These are phyloP conservation scores for Papilio aristodemus DNA, from an alignment of 1,140 invertebrate genomes.

Conservation along the genomic window DNA sequence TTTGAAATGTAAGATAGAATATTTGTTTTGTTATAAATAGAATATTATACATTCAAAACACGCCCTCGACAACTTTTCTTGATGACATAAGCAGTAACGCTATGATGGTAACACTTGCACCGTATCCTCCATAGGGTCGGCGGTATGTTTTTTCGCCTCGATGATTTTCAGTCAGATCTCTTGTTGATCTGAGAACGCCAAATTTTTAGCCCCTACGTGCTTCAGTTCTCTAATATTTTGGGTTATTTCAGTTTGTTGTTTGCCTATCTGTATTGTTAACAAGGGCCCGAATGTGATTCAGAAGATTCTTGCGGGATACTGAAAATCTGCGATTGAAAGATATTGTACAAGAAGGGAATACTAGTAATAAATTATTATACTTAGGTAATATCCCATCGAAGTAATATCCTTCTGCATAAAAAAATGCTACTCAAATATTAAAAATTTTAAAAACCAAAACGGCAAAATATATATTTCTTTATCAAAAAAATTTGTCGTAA, in stretches of 20 bases:
- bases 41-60: too few relatives aligned
- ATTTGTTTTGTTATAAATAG: too few relatives aligned
- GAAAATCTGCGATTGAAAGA: too few relatives aligned
- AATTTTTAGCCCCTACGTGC: slow-evolving; percentile 70
- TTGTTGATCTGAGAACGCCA: slow-evolving; percentile 72
- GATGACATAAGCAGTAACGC: not conserved
- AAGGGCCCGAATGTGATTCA: slow-evolving; percentile 27
- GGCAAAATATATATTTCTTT: too few relatives aligned
- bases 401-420: too few relatives aligned
- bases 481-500: not conserved
- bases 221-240: slow-evolving; percentile 59
- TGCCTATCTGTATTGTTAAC: slow-evolving; percentile 43
- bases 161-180: slow-evolving; percentile 71
- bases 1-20: too few relatives aligned
- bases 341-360: too few relatives aligned
- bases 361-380: too few relatives aligned
- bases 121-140: slow-evolving; percentile 41
- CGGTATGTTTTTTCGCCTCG: slow-evolving; percentile 65
- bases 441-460: too few relatives aligned
- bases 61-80: too few relatives aligned
- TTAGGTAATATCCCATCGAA: too few relatives aligned
- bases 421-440: too few relatives aligned
- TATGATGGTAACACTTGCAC: slow-evolving; percentile 38
- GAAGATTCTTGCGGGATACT: not conserved
- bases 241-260: slow-evolving; percentile 51